Percentiles rank a stretch among this genome's conserved stretches.
These are phyloP conservation scores for Platycheirus albimanus DNA, from an alignment of 2,888 invertebrate species.

Conservation along the genomic window DNA sequence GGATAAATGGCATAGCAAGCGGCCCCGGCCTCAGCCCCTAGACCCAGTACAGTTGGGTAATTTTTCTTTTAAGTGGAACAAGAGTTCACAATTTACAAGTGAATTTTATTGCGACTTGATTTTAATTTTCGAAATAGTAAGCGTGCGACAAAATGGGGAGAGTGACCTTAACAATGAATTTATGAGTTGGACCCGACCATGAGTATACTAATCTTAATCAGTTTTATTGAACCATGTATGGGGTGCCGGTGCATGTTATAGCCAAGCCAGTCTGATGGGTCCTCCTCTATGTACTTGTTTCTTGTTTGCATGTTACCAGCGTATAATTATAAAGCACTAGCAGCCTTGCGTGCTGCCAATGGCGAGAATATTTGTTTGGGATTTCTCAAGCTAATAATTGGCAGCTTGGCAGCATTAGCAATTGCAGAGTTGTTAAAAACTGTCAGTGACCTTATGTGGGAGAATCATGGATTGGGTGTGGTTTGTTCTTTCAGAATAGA, in stretches of 20 bases:
- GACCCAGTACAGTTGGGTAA: too few relatives aligned
- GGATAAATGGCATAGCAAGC: neutral
- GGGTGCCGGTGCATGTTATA: slow-evolving; percentile 42
- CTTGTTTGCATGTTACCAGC: slow-evolving; percentile 62
- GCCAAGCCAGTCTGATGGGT: slow-evolving; percentile 17
- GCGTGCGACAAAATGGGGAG: slow-evolving; percentile 5
- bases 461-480: slow-evolving; percentile 16
- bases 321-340: slow-evolving; percentile 68
- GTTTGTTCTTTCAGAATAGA: too few relatives aligned
- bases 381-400: slow-evolving; percentile 38
- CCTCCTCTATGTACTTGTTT: slow-evolving; percentile 40
- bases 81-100: slow-evolving; percentile 16
- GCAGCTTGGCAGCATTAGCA: slow-evolving; percentile 46
- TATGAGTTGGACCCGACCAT: slow-evolving; percentile 39
- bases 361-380: slow-evolving; percentile 54
- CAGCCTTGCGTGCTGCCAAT: slow-evolving; percentile 61
- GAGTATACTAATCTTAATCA: slow-evolving; percentile 53
- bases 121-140: too few relatives aligned
- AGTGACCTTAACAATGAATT: slow-evolving; percentile 72
- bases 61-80: slow-evolving; percentile 28
- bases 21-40: neutral
- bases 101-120: slow-evolving; percentile 23
- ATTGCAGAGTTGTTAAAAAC: slow-evolving; percentile 32
- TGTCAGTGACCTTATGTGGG: slow-evolving; percentile 57
- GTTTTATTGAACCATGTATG: slow-evolving; percentile 49